Conservation (phyloP, 1,140 invertebrate genomes). For the Campoletis sonorensis region DNA sequence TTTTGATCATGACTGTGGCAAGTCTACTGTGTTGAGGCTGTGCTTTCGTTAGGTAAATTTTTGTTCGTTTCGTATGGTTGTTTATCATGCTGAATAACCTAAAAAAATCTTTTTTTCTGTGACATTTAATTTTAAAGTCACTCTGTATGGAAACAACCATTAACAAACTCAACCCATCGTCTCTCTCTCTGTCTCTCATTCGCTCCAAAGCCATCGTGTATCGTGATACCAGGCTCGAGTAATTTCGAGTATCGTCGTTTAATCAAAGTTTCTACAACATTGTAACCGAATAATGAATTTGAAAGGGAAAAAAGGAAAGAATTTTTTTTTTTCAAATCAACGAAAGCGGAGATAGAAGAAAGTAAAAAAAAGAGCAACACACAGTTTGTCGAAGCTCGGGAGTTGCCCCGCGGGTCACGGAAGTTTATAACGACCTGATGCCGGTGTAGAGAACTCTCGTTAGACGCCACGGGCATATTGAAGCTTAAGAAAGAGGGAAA, state of each 20-base stretch:
- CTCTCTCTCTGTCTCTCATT: neutral
- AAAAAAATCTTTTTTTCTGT: too few relatives aligned
- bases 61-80: neutral
- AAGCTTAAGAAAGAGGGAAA: neutral
- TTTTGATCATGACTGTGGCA: too few relatives aligned
- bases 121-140: too few relatives aligned
- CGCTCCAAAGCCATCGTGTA: neutral
- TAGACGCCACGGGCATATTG: slow-evolving; percentile 19
- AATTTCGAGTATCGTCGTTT: slow-evolving; percentile 4
- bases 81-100: too few relatives aligned
- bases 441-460: slow-evolving; percentile 25
- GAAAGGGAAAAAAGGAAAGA: neutral
- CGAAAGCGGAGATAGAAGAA: neutral
- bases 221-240: neutral
- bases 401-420: slow-evolving; percentile 12
- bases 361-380: slow-evolving; percentile 6
- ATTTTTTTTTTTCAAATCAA: too few relatives aligned
- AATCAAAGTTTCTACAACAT: slow-evolving; percentile 26
- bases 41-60: too few relatives aligned
- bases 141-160: too few relatives aligned
- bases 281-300: slow-evolving; percentile 28
- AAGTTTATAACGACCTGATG: slow-evolving; percentile 36
- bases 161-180: neutral
- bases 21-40: too few relatives aligned
- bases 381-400: neutral